Evolutionary conservation across 2,113 vertebrate species (phyloP), one percentile per base, ranked within the genome.

Genomic region (Fulica atra): DNA sequence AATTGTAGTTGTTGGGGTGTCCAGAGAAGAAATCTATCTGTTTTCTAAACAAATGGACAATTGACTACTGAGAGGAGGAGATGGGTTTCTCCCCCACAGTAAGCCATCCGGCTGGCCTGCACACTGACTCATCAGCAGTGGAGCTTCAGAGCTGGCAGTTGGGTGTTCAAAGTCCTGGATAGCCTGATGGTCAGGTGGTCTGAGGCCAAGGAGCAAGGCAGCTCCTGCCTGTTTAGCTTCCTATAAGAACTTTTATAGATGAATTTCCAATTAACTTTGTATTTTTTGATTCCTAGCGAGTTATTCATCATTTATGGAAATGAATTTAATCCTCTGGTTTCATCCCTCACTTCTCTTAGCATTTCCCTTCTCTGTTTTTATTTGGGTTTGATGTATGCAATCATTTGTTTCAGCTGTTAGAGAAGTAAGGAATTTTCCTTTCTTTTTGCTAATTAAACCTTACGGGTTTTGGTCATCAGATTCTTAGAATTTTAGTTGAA

Each of bases 371-470:
- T 69, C 19, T 33, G 23, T 36, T 82, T 89, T 68, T 90, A 40
- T 73, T 73, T 68, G 24, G 17, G 15, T 81, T 86, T 54, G 42
- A 24, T 33, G 6, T n/a, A 29, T 33, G n/a, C 29, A 79, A 24
- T 69, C 4, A 31, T 64, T 74, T 87, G n/a, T 48, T 81, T 86
- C 48, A 19, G 17, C 20, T 64, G 16, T 42, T 65, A 60, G 13
- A 73, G 31, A 56, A 79, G 38, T 23, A 46, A 42, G 38, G 24
- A 16, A 24, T 79, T 86, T 93, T 92, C 50, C 19, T 84, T 95
- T 85, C 38, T 65, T 61, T 91, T 76, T 89, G 38, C n/a, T 69
- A 86, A 60, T 86, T 88, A 81, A 94, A 90, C 12, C 44, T 50
- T 71, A 7, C 2, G 2, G 0, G 0, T 70, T 74, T 81, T 1